These are phyloP conservation scores for Canis aureus DNA, from an alignment of 2,113 vertebrate genomes.

Conservation along the genomic window DNA sequence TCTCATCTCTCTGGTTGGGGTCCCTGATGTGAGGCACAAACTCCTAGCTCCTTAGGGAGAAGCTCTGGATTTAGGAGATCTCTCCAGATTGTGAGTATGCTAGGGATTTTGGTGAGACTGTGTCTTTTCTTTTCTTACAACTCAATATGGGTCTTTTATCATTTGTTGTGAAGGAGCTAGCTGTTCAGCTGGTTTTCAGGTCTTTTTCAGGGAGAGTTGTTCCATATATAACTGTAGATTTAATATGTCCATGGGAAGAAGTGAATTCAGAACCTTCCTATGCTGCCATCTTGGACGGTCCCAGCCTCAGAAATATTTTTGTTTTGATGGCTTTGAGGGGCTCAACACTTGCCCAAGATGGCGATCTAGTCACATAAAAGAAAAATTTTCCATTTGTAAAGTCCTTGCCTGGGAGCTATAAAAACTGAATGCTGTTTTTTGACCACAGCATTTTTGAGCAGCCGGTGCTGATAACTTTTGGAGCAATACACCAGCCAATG, in stretches of 20 bases:
- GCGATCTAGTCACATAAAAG: background rate
- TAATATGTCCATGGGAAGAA: background rate
- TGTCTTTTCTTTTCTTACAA: background rate
- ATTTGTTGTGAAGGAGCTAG: background rate
- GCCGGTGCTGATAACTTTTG: background rate
- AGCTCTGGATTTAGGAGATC: background rate
- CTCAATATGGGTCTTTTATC: background rate
- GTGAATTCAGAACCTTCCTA: background rate
- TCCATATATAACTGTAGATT: background rate
- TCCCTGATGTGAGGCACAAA: background rate
- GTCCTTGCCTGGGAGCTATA: background rate
- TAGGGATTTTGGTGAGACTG: background rate
- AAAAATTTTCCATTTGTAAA: background rate
- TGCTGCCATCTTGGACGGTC: background rate
- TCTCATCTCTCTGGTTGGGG: background rate
- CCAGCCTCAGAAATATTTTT: background rate
- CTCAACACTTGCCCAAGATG: background rate
- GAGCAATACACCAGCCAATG: background rate
- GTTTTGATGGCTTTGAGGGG: background rate
- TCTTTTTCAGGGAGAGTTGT: background rate
- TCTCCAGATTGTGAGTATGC: background rate
- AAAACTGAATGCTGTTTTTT: background rate
- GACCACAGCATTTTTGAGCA: background rate
- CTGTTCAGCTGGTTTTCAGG: background rate
- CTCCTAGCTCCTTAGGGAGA: background rate